A percentile compares a stretch with the other conserved stretches of the same genome.
Conservation (phyloP, 2,888 invertebrate genomes). For the Agrotis exclamationis region DNA sequence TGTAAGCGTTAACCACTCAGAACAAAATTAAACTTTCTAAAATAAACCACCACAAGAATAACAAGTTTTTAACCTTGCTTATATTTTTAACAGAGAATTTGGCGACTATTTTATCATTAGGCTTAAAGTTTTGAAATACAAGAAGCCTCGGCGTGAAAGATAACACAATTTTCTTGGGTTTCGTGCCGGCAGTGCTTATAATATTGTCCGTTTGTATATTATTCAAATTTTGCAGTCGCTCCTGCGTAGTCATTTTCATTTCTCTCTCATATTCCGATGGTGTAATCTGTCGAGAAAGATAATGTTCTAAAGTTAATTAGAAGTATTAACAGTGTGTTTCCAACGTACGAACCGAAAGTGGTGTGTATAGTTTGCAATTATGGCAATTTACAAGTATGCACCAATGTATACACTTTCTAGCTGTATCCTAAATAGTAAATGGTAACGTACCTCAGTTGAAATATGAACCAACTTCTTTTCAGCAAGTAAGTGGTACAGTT, state of each 20-base stretch:
- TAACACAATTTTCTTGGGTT: constrained; percentile 73
- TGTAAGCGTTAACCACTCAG: constrained; percentile 14
- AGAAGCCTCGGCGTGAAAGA: constrained; percentile 89
- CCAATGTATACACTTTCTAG: background rate
- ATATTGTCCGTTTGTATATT: constrained; percentile 80
- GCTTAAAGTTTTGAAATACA: constrained; percentile 92
- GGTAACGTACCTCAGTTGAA: constrained; percentile 76
- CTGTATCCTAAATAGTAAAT: background rate
- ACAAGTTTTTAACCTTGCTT: constrained; percentile 83
- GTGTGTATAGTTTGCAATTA: background rate
- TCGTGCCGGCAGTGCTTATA: constrained; percentile 66
- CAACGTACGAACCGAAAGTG: background rate
- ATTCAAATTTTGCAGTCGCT: constrained; percentile 79
- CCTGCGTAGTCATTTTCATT: constrained; percentile 80
- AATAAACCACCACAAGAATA: constrained; percentile 11
- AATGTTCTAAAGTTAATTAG: background rate
- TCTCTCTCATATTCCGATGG: constrained; percentile 85
- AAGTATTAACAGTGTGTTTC: background rate
- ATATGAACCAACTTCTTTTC: constrained; percentile 78
- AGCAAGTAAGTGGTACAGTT: constrained; percentile 83
- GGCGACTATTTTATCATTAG: constrained; percentile 87
- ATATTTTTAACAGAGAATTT: constrained; percentile 91
- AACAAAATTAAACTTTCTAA: background rate
- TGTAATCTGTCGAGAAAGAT: constrained; percentile 70
- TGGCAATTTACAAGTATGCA: background rate